Base-by-base conservation (phyloP, 2,113 vertebrate genomes). In the Rhinogobius similis region DNA sequence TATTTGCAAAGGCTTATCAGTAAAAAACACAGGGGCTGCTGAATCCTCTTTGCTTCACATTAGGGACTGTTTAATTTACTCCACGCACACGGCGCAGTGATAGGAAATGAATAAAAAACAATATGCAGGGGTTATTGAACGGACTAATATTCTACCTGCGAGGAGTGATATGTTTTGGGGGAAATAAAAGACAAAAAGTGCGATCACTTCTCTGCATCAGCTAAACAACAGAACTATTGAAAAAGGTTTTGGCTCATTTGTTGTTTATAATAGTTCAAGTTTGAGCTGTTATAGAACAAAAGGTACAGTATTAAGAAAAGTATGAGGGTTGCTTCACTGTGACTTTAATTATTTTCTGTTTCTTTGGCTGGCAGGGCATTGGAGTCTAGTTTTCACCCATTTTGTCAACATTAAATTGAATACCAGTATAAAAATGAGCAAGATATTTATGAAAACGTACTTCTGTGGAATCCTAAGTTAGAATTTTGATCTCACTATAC, bases 1-100 rank as follows among this genome's bases (percentile, higher is more conserved):
- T 61, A 75, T 73, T 83, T 12, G 24, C 46, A 32, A 43, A 82
- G 73, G 63, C 72, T 84, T 88, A 84, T 84, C 76, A 8, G 72
- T 65, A 8, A 70, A 44, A 70, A 87, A 85, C 68, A 76, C 81
- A 70, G 71, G 55, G 67, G 64, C 77, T 61, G 77, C 65, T 71
- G 82, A 85, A 75, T 75, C 71, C 67, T 67, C 59, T 38, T 32
- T 66, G 29, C 23, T 39, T 18, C 41, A 72, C 52, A 81, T 82
- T 81, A 74, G 27, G 79, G 55, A 76, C 62, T 8, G n/a, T 63
- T 77, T 77, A 36, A 76, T 79, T 85, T 26, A 63, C 83, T 85
- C 68, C 8, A 53, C 3, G 78, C 73, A 50, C 11, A 29, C 36
- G 50, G 24, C 68, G 3, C 74, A 53, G 65, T 73, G 53, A 76